Evolutionary conservation across 2,888 invertebrate species (phyloP), one percentile per base, ranked within the genome.

Genomic region (Tiliacea citrago): DNA sequence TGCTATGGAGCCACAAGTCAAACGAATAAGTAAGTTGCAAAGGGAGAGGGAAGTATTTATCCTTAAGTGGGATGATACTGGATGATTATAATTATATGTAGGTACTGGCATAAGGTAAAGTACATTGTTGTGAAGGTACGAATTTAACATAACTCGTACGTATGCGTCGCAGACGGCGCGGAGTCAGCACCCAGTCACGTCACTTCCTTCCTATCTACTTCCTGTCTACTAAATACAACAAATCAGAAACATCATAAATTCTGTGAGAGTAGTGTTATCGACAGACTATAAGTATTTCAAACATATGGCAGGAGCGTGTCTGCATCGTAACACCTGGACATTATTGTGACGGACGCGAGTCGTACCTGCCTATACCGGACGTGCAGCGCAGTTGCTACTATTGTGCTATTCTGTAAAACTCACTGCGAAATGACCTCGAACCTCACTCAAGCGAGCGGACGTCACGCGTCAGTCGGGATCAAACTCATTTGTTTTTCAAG

Each of bases 291-390:
- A n/a, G n/a, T n/a, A n/a, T n/a, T n/a, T n/a, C n/a, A n/a, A n/a
- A n/a, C n/a, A n/a, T n/a, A n/a, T 35, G 35, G 35, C 35, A 2
- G 35, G 35, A 35, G 35, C 35, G 2, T 35, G 35, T 35, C 35
- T 35, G 35, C 35, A 35, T 35, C 67, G n/a, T 77, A 77, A 77
- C 66, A n/a, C 29, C 45, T n/a, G n/a, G n/a, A n/a, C n/a, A n/a
- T 55, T 77, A 55, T 42, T 55, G 74, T 66, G 67, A 42, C 7
- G n/a, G 74, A 10, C 77, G 42, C 47, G 53, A 39, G 21, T 74
- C 74, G 8, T 18, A 47, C 62, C 29, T n/a, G 16, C 29, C 42
- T 24, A 45, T 21, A 13, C 45, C 53, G 78, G 55, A 57, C 42
- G 68, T n/a, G 29, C 13, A n/a, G n/a, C 5, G 18, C 3, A 39